Evolutionary conservation across 2,888 invertebrate species (phyloP), one percentile per base, ranked within the genome.

Genomic region (Bibio marci): DNA sequence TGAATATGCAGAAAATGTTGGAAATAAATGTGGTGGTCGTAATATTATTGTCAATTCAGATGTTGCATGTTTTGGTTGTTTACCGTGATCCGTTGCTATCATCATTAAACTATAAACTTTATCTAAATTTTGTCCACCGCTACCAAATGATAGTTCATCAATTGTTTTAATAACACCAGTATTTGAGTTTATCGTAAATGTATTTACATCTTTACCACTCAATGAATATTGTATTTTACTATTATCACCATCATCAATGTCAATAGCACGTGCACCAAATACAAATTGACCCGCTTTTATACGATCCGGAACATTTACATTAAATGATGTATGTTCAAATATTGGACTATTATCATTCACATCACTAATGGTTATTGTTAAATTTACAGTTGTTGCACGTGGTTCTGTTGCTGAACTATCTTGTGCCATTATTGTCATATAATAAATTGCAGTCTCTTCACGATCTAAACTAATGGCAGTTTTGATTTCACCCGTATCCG

Each of bases 401-500:
- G 85, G 85, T 49, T 85, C 85, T 1, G 86, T 87, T 1, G 82
- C 74, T 19, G 87, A 87, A 43, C 81, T 83, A 58, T 91, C 91
- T 58, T 82, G 81, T 2, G 90, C 91, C 67, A 86, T 80, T 14
- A 91, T 65, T 2, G 82, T 82, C 45, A 92, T 64, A 54, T 78
- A 76, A 55, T 90, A 91, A 2, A 71, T 62, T 38, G 76, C 68
- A 44, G 71, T 74, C 49, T 80, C 76, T 63, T 90, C 90, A 40
- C 88, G 71, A 55, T 90, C 90, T 40, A 88, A 63, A 7, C 72
- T 66, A 6, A 68, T 66, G 42, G 75, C 71, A 0, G 86, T 86
- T 6, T 71, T 70, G 43, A 95, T 78, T 39, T 77, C 67, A 0
- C 94, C 94, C 1, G 80, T 79, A 30, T 74, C 71, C 7, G 77